These are phyloP conservation scores for Pseudorasbora parva DNA, from an alignment of 2,113 vertebrate genomes.

Conservation along the genomic window DNA sequence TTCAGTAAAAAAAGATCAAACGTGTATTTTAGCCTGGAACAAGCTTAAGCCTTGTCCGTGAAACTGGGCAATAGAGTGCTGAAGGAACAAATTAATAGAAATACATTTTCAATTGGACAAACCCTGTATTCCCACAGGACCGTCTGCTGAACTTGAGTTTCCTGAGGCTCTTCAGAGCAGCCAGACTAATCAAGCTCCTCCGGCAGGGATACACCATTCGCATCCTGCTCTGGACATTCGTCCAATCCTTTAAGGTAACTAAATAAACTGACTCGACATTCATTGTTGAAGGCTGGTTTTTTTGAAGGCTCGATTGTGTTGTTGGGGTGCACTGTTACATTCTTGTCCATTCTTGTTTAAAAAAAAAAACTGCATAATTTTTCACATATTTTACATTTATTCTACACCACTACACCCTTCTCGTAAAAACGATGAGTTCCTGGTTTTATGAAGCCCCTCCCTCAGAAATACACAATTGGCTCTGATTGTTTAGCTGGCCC, in stretches of 20 bases:
- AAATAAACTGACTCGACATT: background rate
- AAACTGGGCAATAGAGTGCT: background rate
- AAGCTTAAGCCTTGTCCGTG: too few species aligned
- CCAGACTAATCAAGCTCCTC: constrained; percentile 93
- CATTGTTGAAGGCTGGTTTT: background rate
- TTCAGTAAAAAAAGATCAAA: too few species aligned
- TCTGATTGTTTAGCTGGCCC: too few species aligned
- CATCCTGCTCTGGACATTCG: constrained; percentile 96
- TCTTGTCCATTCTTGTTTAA: too few species aligned
- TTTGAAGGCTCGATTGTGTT: constrained; percentile 3
- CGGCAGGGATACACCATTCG: constrained; percentile 97
- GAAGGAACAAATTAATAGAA: background rate
- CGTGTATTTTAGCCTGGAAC: too few species aligned
- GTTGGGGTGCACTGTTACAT: too few species aligned
- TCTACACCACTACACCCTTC: too few species aligned
- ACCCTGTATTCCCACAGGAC: constrained; percentile 77
- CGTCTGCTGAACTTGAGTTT: constrained; percentile 96
- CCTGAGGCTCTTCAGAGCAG: constrained; percentile 91
- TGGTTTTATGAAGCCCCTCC: too few species aligned
- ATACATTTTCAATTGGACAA: background rate
- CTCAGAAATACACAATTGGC: too few species aligned
- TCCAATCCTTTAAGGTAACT: constrained; percentile 95
- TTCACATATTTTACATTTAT: too few species aligned
- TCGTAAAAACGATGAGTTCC: too few species aligned
- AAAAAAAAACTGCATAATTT: too few species aligned